phyloP scores from a whole-genome alignment of 2,888 invertebrate species.

The Drosophila flavopinicola region DNA sequence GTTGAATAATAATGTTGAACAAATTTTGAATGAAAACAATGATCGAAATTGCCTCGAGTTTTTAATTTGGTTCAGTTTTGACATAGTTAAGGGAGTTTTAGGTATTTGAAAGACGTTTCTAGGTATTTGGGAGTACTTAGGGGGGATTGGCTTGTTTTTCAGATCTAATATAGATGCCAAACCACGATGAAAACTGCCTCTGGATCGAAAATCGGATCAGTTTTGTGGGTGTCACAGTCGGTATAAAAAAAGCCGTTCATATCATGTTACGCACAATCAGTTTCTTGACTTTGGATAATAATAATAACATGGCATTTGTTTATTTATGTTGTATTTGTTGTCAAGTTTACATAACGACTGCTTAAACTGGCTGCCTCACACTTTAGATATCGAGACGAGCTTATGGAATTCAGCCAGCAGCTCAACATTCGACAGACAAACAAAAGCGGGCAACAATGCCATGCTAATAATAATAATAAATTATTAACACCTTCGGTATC shows the following conservation, averaged over 20 bases:
- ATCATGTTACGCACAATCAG: conserved; percentile 17
- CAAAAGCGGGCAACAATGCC: conserved; percentile 58
- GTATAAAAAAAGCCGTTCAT: background rate
- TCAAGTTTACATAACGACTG: conserved; percentile 11
- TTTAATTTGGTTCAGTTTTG: too few relatives aligned
- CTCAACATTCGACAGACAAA: conserved; percentile 28
- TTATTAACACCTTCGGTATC: conserved; percentile 66
- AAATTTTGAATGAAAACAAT: too few relatives aligned
- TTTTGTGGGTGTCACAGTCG: too few relatives aligned
- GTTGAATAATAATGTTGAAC: too few relatives aligned
- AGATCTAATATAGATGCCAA: too few relatives aligned
- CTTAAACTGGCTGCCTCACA: conserved; percentile 14
- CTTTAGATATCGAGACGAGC: conserved; percentile 11
- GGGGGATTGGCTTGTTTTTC: too few relatives aligned
- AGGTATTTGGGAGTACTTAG: too few relatives aligned
- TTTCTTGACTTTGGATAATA: conserved; percentile 2
- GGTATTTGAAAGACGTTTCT: too few relatives aligned
- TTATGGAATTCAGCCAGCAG: conserved; percentile 14
- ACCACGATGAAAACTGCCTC: too few relatives aligned
- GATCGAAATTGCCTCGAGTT: too few relatives aligned
- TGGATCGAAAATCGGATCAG: too few relatives aligned
- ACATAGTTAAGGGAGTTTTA: too few relatives aligned
- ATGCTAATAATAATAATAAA: conserved; percentile 72
- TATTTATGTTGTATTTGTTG: conserved; percentile 20
- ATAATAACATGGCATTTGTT: conserved; percentile 15